Percentiles rank a stretch among this genome's conserved stretches.
phyloP scores from a whole-genome alignment of 2,888 invertebrate species.

The Lepidonotus clava region DNA sequence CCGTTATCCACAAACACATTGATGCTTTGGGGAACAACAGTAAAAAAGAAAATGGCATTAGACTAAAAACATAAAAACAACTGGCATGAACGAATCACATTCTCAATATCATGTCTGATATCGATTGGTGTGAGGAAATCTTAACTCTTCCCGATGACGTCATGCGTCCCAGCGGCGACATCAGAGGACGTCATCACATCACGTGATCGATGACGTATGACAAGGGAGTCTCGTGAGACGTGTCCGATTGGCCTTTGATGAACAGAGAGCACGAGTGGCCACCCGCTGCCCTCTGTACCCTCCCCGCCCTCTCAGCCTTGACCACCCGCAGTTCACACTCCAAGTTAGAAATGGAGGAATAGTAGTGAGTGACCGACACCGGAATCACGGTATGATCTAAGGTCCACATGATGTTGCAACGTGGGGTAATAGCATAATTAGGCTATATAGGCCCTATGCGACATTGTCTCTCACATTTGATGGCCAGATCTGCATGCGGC shows the following conservation, averaged over 20 bases:
- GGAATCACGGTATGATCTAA: too few species aligned
- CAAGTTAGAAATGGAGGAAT: too few species aligned
- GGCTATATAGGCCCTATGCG: too few species aligned
- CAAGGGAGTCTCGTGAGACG: background rate
- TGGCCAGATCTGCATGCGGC: too few species aligned
- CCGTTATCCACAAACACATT: background rate
- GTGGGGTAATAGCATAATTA: too few species aligned
- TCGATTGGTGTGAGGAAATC: background rate
- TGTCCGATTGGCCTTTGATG: slow-evolving; percentile 23
- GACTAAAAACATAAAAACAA: background rate
- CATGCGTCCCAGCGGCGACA: background rate
- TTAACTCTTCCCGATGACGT: background rate
- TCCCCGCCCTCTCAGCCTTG: too few species aligned
- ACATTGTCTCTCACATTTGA: too few species aligned
- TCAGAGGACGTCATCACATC: background rate
- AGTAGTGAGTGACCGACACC: too few species aligned
- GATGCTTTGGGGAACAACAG: background rate
- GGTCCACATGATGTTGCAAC: too few species aligned
- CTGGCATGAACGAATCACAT: background rate
- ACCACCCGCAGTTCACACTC: too few species aligned
- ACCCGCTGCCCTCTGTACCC: too few species aligned
- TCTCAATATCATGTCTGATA: background rate
- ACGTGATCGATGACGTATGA: slow-evolving; percentile 4
- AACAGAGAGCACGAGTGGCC: background rate
- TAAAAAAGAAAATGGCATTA: background rate